Conservation (phyloP, 2,888 invertebrate genomes). For the Girardia tigrina region DNA sequence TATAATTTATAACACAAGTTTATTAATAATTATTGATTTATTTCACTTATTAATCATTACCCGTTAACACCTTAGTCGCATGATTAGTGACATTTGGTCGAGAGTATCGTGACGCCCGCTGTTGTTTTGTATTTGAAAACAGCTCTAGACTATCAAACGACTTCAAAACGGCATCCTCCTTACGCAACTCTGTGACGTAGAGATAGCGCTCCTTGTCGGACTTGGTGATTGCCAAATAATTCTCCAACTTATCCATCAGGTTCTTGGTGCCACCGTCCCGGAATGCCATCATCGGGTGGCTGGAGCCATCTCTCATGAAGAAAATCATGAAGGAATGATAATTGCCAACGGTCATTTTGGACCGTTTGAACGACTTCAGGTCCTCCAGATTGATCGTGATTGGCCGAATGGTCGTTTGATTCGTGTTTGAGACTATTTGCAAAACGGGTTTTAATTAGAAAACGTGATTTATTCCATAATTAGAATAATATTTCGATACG, state of each 20-base stretch:
- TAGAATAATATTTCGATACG: no score
- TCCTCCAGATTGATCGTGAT: constrained; percentile 57
- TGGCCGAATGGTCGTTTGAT: constrained; percentile 1
- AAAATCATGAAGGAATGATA: constrained; percentile 53
- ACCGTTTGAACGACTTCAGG: constrained; percentile 56
- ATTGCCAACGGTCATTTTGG: constrained; percentile 46
- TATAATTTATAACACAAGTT: no score
- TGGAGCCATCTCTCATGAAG: constrained; percentile 60
- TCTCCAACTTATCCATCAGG: constrained; percentile 55
- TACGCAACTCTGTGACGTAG: background rate
- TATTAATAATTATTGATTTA: no score
- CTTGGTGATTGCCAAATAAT: constrained; percentile 57
- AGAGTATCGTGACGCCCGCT: background rate
- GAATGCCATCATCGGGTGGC: constrained; percentile 69
- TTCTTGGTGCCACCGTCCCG: constrained; percentile 71
- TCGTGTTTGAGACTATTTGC: no score
- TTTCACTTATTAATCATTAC: no score
- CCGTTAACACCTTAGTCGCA: no score
- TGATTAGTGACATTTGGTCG: no score
- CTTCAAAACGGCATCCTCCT: background rate
- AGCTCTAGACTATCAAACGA: background rate
- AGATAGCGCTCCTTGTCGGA: background rate
- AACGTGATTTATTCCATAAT: no score
- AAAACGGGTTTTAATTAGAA: no score
- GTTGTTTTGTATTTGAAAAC: background rate